These are phyloP conservation scores for Papilio machaon DNA, from an alignment of 1,140 invertebrate genomes.

Conservation along the genomic window DNA sequence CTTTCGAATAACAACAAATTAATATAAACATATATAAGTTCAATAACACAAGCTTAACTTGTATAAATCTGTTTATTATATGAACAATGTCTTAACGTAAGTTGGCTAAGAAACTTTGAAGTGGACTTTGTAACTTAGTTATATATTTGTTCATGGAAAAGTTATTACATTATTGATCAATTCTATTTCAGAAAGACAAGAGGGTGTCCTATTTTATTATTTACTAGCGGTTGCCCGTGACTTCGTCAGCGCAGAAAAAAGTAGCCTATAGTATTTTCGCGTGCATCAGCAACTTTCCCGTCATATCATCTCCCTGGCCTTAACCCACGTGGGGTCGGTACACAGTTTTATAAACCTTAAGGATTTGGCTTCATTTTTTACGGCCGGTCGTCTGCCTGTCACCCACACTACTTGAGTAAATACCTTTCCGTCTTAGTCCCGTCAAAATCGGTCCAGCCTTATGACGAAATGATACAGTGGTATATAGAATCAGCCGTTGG, in stretches of 20 bases:
- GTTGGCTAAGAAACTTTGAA: not conserved
- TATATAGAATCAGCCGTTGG: no score
- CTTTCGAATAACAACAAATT: not conserved
- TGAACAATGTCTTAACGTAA: not conserved
- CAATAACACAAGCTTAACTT: not conserved
- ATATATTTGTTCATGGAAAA: not conserved
- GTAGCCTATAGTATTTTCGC: no score
- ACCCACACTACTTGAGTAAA: no score
- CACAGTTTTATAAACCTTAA: no score
- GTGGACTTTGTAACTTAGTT: not conserved
- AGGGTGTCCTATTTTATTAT: not conserved
- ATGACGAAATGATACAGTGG: no score
- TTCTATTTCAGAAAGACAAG: not conserved
- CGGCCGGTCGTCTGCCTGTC: no score
- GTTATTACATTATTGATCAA: not conserved
- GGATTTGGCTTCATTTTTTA: no score
- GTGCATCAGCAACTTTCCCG: no score
- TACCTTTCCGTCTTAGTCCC: no score
- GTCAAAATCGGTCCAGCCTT: no score
- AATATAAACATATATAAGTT: constrained; percentile 2
- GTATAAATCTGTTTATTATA: not conserved
- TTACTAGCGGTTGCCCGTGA: not conserved
- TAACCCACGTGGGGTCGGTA: no score
- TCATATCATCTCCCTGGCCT: no score
- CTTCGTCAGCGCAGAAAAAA: not conserved